Conservation (phyloP, 2,113 vertebrate genomes). For the Apistogramma diplotaenia region DNA sequence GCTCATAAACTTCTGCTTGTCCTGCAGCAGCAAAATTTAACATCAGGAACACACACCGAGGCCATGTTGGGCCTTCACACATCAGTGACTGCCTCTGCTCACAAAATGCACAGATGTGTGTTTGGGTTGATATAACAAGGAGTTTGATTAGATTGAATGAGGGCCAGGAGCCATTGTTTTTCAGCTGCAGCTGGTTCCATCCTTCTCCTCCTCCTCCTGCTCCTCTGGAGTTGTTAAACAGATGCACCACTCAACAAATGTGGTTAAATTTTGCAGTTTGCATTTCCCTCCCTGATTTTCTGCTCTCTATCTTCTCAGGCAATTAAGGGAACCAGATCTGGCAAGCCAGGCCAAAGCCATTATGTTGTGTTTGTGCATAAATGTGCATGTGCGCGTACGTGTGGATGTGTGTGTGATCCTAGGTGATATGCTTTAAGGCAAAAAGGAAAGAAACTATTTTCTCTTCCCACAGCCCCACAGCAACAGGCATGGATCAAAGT, state of each 20-base stretch:
- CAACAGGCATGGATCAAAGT: constrained; percentile 55
- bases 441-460: constrained; percentile 29
- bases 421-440: constrained; percentile 40
- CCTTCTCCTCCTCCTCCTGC: not conserved
- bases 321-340: constrained; percentile 45
- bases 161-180: constrained; percentile 22
- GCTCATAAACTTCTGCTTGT: constrained; percentile 50
- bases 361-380: constrained; percentile 22
- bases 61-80: not conserved
- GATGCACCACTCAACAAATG: constrained; percentile 43
- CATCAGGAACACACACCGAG: constrained; percentile 20
- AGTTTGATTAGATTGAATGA: constrained; percentile 35
- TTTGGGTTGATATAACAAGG: constrained; percentile 12
- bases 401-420: not conserved
- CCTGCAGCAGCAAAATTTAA: constrained; percentile 39
- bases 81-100: not conserved
- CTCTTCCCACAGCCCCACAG: constrained; percentile 4
- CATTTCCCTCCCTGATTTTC: constrained; percentile 24
- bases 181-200: constrained; percentile 5
- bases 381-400: not conserved
- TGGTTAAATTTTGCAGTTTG: constrained; percentile 47
- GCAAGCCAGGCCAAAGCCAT: constrained; percentile 32
- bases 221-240: constrained; percentile 24
- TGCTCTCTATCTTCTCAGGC: constrained; percentile 24
- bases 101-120: not conserved